Conservation (phyloP, 2,113 vertebrate genomes). For the Chaetodon auriga region DNA sequence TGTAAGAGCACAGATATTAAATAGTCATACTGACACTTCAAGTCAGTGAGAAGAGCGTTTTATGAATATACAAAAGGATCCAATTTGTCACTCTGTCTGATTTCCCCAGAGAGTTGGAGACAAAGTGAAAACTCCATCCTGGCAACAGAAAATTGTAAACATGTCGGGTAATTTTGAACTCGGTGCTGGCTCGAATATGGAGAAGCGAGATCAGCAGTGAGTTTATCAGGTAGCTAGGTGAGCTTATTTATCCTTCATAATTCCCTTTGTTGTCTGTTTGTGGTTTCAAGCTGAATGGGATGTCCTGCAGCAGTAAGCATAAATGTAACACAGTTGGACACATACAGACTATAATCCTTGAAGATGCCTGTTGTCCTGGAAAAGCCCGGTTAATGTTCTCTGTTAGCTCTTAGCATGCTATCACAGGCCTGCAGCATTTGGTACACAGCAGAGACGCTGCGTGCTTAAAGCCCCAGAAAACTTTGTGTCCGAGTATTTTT, state of each 20-base stretch:
- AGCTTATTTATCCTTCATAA: neutral
- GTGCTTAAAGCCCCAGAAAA: neutral
- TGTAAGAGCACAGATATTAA: constrained; percentile 8
- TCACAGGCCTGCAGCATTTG: neutral
- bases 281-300: neutral
- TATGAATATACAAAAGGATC: constrained; percentile 14
- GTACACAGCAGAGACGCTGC: neutral
- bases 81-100: neutral
- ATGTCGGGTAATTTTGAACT: neutral
- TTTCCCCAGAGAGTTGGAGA: constrained; percentile 1
- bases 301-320: neutral
- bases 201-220: neutral
- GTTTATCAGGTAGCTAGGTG: too few species aligned
- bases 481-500: neutral
- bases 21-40: constrained; percentile 1
- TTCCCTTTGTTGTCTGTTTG: neutral
- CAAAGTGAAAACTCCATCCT: neutral
- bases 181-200: neutral
- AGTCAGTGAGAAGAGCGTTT: neutral
- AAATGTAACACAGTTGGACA: neutral
- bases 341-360: neutral
- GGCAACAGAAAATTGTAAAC: neutral
- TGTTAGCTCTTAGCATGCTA: neutral
- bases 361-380: neutral
- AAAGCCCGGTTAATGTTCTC: neutral